A percentile compares a stretch with the other conserved stretches of the same genome.
phyloP scores from a whole-genome alignment of 2,888 invertebrate genomes.

The Octodonta nipae region DNA sequence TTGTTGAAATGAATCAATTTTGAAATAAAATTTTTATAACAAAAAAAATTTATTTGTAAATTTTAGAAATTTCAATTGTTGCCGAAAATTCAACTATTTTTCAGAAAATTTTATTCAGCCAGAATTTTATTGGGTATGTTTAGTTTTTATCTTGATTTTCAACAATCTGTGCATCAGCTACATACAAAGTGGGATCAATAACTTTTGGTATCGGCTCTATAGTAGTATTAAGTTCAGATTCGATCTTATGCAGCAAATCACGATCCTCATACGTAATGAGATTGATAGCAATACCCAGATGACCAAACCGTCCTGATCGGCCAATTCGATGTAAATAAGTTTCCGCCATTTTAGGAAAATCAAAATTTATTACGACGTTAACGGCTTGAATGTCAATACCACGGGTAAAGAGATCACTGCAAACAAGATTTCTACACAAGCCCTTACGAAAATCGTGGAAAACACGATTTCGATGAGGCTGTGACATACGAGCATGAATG shows the following conservation, averaged over 20 bases:
- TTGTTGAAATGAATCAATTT: no score
- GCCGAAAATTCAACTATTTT: no score
- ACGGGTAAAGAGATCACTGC: conserved; percentile 92
- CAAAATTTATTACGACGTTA: conserved; percentile 99
- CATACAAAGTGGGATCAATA: conserved; percentile 95
- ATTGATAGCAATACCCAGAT: conserved; percentile 97
- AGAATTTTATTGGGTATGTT: no score
- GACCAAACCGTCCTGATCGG: conserved; percentile 94
- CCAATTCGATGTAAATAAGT: conserved; percentile 99
- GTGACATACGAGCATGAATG: conserved; percentile 99
- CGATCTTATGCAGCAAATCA: conserved; percentile 93
- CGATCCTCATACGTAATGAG: conserved; percentile 98
- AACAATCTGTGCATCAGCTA: no score
- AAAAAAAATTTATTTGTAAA: no score
- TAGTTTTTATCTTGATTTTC: no score
- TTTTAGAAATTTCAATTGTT: no score
- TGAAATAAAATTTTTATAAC: no score
- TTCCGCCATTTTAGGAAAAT: conserved; percentile 99
- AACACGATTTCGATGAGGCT: conserved; percentile 94
- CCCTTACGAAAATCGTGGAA: conserved; percentile 99
- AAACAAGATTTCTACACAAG: conserved; percentile 91
- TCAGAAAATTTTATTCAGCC: no score
- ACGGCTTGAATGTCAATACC: conserved; percentile 99
- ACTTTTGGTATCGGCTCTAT: conserved; percentile 99
- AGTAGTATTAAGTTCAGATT: conserved; percentile 96